Conservation (phyloP, 2,888 invertebrate species). For the Biston stratarius region DNA sequence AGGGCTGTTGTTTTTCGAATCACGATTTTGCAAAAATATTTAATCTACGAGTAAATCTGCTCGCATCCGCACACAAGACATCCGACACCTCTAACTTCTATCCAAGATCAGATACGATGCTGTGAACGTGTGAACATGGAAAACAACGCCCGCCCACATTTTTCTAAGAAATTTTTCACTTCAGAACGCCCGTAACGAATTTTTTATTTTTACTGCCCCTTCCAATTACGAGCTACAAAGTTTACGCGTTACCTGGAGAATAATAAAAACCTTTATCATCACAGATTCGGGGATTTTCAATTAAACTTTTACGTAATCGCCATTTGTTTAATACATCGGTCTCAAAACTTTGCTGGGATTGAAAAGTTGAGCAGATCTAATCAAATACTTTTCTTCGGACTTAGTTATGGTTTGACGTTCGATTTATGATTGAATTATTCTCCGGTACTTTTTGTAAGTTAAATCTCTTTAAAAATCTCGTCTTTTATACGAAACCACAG, state of each 20-base stretch:
- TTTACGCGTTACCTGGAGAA: slow-evolving; percentile 64
- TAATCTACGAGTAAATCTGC: neutral
- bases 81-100: slow-evolving; percentile 42
- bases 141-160: slow-evolving; percentile 14
- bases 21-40: no score
- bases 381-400: slow-evolving; percentile 57
- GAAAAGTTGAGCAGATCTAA: slow-evolving; percentile 61
- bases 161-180: slow-evolving; percentile 25
- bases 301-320: slow-evolving; percentile 70
- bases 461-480: slow-evolving; percentile 2
- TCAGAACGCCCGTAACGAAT: slow-evolving; percentile 43
- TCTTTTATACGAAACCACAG: neutral
- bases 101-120: slow-evolving; percentile 43
- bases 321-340: slow-evolving; percentile 62
- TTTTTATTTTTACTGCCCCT: slow-evolving; percentile 57
- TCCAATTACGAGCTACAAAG: slow-evolving; percentile 60
- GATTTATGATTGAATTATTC: slow-evolving; percentile 39
- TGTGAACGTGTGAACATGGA: slow-evolving; percentile 24
- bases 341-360: slow-evolving; percentile 56
- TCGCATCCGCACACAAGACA: slow-evolving; percentile 38
- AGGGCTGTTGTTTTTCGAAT: no score
- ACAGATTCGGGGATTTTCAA: slow-evolving; percentile 67
- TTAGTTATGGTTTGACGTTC: slow-evolving; percentile 49
- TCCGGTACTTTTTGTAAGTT: slow-evolving; percentile 2
- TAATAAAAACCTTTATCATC: slow-evolving; percentile 68